These are phyloP conservation scores for Chrysotoxum bicinctum DNA, from an alignment of 2,888 invertebrate species.

Conservation along the genomic window DNA sequence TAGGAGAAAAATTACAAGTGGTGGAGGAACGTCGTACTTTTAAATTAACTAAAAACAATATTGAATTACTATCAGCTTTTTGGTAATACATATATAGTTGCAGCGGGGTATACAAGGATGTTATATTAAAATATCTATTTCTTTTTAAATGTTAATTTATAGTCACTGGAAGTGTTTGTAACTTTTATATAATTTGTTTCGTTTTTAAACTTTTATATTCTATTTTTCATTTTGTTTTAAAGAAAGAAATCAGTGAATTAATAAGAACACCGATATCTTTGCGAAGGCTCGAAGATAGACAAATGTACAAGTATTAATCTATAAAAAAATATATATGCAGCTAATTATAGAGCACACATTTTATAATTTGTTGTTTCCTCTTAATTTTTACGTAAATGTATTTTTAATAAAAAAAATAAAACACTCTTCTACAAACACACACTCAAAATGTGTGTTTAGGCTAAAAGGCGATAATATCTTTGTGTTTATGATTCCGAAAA, in stretches of 20 bases:
- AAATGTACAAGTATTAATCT: slow-evolving; percentile 65
- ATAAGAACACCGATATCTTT: slow-evolving; percentile 40
- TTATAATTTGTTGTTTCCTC: slow-evolving; percentile 33
- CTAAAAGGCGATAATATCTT: slow-evolving; percentile 71
- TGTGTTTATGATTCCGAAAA: slow-evolving; percentile 43
- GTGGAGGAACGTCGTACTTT: slow-evolving; percentile 66
- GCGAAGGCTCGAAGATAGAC: slow-evolving; percentile 59
- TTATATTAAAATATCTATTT: slow-evolving; percentile 15
- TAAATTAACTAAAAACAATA: slow-evolving; percentile 42
- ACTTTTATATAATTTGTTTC: slow-evolving; percentile 26
- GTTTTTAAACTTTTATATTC: slow-evolving; percentile 38
- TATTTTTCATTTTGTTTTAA: slow-evolving; percentile 34
- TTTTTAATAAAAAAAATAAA: slow-evolving; percentile 62
- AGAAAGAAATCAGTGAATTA: slow-evolving; percentile 50
- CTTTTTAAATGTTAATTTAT: slow-evolving; percentile 6
- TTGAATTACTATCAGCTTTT: slow-evolving; percentile 49
- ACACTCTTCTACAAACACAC: slow-evolving; percentile 55
- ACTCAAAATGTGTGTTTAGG: slow-evolving; percentile 43
- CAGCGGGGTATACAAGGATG: slow-evolving; percentile 42
- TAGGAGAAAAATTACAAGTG: slow-evolving; percentile 54
- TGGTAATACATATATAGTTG: slow-evolving; percentile 45
- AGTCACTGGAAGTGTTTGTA: slow-evolving; percentile 53
- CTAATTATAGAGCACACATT: slow-evolving; percentile 61
- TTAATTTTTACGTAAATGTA: slow-evolving; percentile 56
- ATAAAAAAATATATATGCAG: slow-evolving; percentile 69